Percentiles rank a stretch among this genome's conserved stretches.
These are phyloP conservation scores for Drosophila setosimentum DNA, from an alignment of 2,888 invertebrate species.

Conservation along the genomic window DNA sequence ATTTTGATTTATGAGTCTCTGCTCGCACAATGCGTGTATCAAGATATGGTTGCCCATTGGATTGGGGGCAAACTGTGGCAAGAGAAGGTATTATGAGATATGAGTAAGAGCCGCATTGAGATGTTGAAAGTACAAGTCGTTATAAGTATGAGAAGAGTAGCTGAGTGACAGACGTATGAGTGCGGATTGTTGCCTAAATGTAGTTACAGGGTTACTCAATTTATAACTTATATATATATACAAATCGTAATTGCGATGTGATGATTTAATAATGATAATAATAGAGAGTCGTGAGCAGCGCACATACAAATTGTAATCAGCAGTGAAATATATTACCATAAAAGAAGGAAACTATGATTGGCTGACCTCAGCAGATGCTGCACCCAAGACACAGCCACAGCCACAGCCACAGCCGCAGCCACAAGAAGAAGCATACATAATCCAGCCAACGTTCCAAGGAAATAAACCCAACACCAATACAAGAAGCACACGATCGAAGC, in stretches of 20 bases:
- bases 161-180: slow-evolving; percentile 39
- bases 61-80: not conserved
- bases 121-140: slow-evolving; percentile 63
- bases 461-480: slow-evolving; percentile 23
- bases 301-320: not conserved
- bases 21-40: slow-evolving; percentile 41
- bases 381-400: not conserved
- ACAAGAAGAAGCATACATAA: not conserved
- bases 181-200: slow-evolving; percentile 25
- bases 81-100: slow-evolving; percentile 1
- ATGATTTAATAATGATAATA: slow-evolving; percentile 5
- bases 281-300: not conserved
- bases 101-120: slow-evolving; percentile 60
- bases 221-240: not conserved
- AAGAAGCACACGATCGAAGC: slow-evolving; percentile 18
- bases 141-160: slow-evolving; percentile 18
- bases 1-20: slow-evolving; percentile 74
- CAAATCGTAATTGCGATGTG: not conserved
- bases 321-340: slow-evolving; percentile 1
- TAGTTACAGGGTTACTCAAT: not conserved
- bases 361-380: slow-evolving; percentile 14
- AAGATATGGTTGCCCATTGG: slow-evolving; percentile 5
- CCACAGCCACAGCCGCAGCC: no score
- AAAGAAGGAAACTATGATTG: not conserved
- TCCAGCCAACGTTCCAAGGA: slow-evolving; percentile 16